phyloP scores from a whole-genome alignment of 2,888 invertebrate species.

The Eupithecia dodoneata region DNA sequence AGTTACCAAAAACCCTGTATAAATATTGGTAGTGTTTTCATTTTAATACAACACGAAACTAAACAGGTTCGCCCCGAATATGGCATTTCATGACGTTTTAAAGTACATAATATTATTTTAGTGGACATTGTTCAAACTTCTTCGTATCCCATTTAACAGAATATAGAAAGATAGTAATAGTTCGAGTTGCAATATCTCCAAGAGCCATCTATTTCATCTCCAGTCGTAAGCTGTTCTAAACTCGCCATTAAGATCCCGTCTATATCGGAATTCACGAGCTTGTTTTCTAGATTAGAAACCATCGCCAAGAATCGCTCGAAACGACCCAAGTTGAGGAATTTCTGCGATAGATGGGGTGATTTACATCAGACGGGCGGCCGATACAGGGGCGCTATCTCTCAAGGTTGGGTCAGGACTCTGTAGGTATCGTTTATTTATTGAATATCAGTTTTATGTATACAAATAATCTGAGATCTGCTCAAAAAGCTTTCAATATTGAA shows the following conservation, averaged over 20 bases:
- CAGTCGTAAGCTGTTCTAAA: constrained; percentile 1
- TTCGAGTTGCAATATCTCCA: not conserved
- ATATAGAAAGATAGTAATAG: not conserved
- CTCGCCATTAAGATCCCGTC: constrained; percentile 4
- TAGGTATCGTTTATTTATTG: not conserved
- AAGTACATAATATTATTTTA: too few relatives aligned
- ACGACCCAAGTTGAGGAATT: constrained; percentile 1
- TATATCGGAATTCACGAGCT: constrained; percentile 9
- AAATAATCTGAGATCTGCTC: too few relatives aligned
- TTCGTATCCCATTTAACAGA: not conserved
- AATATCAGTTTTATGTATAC: too few relatives aligned
- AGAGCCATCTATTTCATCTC: not conserved
- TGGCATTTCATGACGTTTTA: too few relatives aligned
- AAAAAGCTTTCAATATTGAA: too few relatives aligned
- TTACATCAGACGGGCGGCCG: not conserved
- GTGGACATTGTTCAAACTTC: not conserved
- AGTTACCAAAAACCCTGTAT: too few relatives aligned
- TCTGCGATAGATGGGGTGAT: not conserved
- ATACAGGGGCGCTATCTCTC: not conserved
- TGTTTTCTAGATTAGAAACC: constrained; percentile 7
- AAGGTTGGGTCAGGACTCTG: not conserved
- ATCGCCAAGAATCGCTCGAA: not conserved
- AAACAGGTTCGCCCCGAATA: too few relatives aligned
- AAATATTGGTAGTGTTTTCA: too few relatives aligned
- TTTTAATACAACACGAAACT: too few relatives aligned